Percentiles rank a stretch among this genome's conserved stretches.
Conservation (phyloP, 2,797 vertebrate species). For the Lepus townsendii region DNA sequence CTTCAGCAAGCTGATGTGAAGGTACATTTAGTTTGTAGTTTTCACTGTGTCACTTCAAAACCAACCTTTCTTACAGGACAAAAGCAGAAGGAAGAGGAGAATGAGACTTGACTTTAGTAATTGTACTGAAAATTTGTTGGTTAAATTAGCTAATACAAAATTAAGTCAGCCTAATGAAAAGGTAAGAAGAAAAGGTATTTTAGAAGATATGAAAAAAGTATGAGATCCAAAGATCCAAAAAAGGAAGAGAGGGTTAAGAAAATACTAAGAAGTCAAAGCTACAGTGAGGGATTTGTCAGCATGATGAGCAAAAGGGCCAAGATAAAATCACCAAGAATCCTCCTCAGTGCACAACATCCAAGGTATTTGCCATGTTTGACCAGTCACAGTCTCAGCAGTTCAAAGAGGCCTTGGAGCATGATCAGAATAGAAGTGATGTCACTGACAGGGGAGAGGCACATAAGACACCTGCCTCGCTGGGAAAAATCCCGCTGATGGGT, state of each 20-base stretch:
- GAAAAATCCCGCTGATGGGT: conserved; percentile 96
- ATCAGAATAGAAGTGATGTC: conserved; percentile 99
- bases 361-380: conserved; percentile 98
- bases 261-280: too few species aligned
- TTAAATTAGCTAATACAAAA: neutral
- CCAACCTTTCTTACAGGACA: conserved; percentile 3
- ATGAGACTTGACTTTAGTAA: neutral
- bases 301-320: conserved; percentile 98
- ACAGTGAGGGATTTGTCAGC: conserved; percentile 81
- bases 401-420: conserved; percentile 99
- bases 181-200: neutral
- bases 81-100: too few species aligned
- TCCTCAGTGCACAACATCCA: conserved; percentile 97
- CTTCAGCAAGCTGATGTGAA: neutral
- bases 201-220: neutral
- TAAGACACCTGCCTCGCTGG: conserved; percentile 97
- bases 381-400: conserved; percentile 99
- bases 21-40: neutral
- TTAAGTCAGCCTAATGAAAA: neutral
- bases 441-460: conserved; percentile 98
- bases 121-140: neutral
- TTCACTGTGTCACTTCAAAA: conserved; percentile 6
- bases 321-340: conserved; percentile 98
- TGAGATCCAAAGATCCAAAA: neutral
- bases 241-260: neutral